phyloP scores from a whole-genome alignment of 2,888 invertebrate species.

The Amiota communis region DNA sequence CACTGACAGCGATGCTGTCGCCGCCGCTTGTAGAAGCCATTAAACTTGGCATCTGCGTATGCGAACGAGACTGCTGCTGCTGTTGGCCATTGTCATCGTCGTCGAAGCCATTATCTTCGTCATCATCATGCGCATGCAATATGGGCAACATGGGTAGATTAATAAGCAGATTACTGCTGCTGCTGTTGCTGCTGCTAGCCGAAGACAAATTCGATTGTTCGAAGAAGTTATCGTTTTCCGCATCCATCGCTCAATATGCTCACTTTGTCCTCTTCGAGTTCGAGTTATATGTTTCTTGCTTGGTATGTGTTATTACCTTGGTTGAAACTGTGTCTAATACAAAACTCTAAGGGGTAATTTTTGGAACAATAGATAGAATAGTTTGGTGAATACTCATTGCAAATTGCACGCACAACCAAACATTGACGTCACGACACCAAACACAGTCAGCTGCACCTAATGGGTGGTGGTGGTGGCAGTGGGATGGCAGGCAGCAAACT shows the following conservation, averaged over 20 bases:
- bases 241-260: constrained; percentile 43
- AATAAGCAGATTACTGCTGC: constrained; percentile 54
- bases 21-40: constrained; percentile 33
- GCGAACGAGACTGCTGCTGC: constrained; percentile 11
- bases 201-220: constrained; percentile 56
- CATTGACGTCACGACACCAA: constrained; percentile 7
- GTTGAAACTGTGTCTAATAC: constrained; percentile 42
- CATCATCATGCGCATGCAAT: constrained; percentile 48
- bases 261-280: neutral
- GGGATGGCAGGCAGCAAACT: neutral
- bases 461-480: neutral
- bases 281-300: constrained; percentile 11
- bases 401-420: constrained; percentile 12
- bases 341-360: constrained; percentile 43
- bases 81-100: constrained; percentile 30
- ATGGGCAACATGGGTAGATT: constrained; percentile 54
- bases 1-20: constrained; percentile 34
- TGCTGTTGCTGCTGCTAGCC: constrained; percentile 61
- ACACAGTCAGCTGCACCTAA: neutral
- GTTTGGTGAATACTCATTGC: constrained; percentile 5
- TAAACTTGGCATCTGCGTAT: constrained; percentile 33
- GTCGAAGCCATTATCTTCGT: constrained; percentile 42
- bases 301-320: constrained; percentile 34
- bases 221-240: constrained; percentile 57
- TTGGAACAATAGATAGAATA: constrained; percentile 28